phyloP scores from a whole-genome alignment of 2,888 invertebrate species.

The Acronicta leporina region DNA sequence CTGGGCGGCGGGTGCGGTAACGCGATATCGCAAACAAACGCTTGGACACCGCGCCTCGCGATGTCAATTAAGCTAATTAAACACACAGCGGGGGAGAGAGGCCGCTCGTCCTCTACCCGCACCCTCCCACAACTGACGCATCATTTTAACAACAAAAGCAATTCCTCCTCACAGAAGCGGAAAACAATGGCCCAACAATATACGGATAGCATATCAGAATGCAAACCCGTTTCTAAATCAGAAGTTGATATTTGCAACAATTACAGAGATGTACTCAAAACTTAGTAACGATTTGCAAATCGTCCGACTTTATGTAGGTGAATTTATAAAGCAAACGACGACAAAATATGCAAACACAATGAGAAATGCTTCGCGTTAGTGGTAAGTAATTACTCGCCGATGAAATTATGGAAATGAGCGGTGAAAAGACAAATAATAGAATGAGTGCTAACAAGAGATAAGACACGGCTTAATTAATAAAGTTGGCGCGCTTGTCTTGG shows the following conservation, averaged over 20 bases:
- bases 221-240: conserved; percentile 43
- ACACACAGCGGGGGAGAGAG: conserved; percentile 82
- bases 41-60: conserved; percentile 87
- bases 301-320: conserved; percentile 64
- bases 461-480: conserved; percentile 89
- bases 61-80: conserved; percentile 89
- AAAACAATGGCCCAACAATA: conserved; percentile 71
- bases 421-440: conserved; percentile 89
- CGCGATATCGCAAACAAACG: conserved; percentile 87
- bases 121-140: conserved; percentile 76
- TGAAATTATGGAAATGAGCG: conserved; percentile 89
- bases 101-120: conserved; percentile 64
- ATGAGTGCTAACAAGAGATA: conserved; percentile 90
- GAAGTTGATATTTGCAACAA: conserved; percentile 22
- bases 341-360: conserved; percentile 86
- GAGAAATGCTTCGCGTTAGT: conserved; percentile 82
- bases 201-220: conserved; percentile 51
- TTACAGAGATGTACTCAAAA: conserved; percentile 37
- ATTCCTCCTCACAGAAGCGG: conserved; percentile 73
- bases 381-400: conserved; percentile 86
- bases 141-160: conserved; percentile 81
- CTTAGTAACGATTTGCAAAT: conserved; percentile 48
- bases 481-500: conserved; percentile 86
- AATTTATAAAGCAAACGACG: conserved; percentile 79
- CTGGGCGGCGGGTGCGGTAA: conserved; percentile 72